Conservation (phyloP, 2,797 vertebrate genomes). For the Alosa sapidissima region DNA sequence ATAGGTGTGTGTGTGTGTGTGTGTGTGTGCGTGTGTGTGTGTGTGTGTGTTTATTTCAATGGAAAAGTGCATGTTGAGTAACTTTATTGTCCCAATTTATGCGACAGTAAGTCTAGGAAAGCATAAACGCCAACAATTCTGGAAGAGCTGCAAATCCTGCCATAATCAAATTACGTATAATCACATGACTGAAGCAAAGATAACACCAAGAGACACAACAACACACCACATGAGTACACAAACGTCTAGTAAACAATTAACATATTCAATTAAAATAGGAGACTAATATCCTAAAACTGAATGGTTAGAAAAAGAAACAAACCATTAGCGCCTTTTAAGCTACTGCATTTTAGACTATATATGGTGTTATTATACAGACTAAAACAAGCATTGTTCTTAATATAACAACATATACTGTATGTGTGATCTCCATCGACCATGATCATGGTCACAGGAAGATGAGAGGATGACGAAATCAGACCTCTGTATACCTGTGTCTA, state of each 20-base stretch:
- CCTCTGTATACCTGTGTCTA: background rate
- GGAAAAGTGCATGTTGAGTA: slow-evolving; percentile 11
- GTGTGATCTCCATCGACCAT: background rate
- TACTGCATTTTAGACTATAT: too few relatives aligned
- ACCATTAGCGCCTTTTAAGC: too few relatives aligned
- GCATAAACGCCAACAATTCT: background rate
- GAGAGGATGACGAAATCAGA: background rate
- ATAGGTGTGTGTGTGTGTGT: background rate
- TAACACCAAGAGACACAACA: background rate
- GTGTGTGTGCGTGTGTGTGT: background rate
- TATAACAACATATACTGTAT: background rate
- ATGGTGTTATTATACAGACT: too few relatives aligned
- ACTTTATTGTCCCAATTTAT: slow-evolving; percentile 21
- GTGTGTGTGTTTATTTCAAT: background rate
- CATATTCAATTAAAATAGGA: too few relatives aligned
- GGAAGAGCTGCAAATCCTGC: background rate
- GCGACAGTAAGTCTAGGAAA: background rate
- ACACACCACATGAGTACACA: too few relatives aligned
- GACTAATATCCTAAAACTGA: too few relatives aligned
- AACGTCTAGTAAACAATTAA: background rate
- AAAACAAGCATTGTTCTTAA: too few relatives aligned
- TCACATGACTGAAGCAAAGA: background rate
- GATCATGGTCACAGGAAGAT: background rate
- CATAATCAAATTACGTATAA: background rate
- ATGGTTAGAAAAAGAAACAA: too few relatives aligned